These are phyloP conservation scores for Ailurus styani DNA, from an alignment of 2,113 vertebrate genomes.

Conservation along the genomic window DNA sequence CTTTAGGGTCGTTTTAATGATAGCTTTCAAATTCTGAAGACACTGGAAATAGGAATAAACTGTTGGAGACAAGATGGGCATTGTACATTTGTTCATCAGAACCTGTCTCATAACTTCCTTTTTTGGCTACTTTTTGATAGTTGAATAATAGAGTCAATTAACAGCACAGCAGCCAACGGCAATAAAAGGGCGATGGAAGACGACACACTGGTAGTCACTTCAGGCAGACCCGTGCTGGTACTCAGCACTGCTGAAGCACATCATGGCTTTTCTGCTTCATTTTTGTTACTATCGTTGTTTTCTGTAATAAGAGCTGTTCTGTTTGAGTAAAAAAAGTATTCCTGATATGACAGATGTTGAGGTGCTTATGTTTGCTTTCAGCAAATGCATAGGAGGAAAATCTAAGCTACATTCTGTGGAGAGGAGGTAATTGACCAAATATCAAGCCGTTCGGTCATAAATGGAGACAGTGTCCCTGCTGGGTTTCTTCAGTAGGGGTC, in stretches of 20 bases:
- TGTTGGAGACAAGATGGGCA: background rate
- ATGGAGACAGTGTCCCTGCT: background rate
- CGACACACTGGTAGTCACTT: background rate
- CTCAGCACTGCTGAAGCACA: background rate
- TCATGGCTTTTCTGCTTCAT: background rate
- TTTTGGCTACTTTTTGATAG: background rate
- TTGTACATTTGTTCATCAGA: background rate
- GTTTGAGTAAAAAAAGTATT: background rate
- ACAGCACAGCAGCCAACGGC: background rate
- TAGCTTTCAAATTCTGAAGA: conserved; percentile 20
- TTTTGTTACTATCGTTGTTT: background rate
- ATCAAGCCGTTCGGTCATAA: background rate
- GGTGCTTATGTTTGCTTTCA: background rate
- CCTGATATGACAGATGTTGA: background rate
- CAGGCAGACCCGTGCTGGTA: background rate
- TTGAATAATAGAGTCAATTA: conserved; percentile 24
- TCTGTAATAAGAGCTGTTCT: background rate
- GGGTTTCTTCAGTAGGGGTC: background rate
- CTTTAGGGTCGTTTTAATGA: background rate
- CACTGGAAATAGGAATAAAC: background rate
- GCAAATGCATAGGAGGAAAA: background rate
- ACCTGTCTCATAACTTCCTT: background rate
- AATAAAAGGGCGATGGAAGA: background rate
- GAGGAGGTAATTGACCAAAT: background rate
- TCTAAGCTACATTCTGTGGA: background rate